Evolutionary conservation across 2,113 vertebrate species (phyloP).

Genomic region (Microcebus lehilahytsara): DNA sequence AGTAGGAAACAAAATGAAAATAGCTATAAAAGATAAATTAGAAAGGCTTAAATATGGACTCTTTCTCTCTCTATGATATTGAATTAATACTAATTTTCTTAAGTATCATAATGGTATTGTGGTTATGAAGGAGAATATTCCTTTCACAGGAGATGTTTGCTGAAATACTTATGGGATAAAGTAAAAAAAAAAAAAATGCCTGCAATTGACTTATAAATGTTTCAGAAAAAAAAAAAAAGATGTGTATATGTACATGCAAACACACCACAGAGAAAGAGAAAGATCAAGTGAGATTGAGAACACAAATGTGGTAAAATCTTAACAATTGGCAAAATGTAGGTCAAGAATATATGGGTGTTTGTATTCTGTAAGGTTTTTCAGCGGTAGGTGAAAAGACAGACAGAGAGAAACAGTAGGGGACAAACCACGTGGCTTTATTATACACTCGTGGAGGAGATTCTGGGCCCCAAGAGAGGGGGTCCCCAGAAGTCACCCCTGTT

Average conservation of each 20-base stretch:
- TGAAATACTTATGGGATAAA: background rate
- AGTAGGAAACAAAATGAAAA: conserved; percentile 28
- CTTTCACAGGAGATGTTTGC: background rate
- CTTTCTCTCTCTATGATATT: background rate
- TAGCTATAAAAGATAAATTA: background rate
- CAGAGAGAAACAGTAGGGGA: too few relatives aligned
- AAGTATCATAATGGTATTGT: background rate
- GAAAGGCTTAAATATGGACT: background rate
- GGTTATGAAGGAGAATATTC: background rate
- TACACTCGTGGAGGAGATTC: too few relatives aligned
- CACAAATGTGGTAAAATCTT: background rate
- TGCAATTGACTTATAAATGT: background rate
- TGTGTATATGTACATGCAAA: background rate
- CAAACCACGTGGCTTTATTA: too few relatives aligned
- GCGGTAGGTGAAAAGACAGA: too few relatives aligned
- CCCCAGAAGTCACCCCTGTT: too few relatives aligned
- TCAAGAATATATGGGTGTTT: background rate
- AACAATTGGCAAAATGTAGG: background rate
- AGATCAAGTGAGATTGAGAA: background rate
- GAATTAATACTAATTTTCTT: conserved; percentile 34
- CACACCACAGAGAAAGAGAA: background rate
- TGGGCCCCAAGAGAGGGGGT: too few relatives aligned
- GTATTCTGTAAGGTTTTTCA: too few relatives aligned
- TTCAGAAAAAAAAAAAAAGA: background rate
- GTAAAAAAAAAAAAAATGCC: background rate